Evolutionary conservation across 2,797 vertebrate species (phyloP), one percentile per base, ranked within the genome.

Genomic region (Periparus ater): DNA sequence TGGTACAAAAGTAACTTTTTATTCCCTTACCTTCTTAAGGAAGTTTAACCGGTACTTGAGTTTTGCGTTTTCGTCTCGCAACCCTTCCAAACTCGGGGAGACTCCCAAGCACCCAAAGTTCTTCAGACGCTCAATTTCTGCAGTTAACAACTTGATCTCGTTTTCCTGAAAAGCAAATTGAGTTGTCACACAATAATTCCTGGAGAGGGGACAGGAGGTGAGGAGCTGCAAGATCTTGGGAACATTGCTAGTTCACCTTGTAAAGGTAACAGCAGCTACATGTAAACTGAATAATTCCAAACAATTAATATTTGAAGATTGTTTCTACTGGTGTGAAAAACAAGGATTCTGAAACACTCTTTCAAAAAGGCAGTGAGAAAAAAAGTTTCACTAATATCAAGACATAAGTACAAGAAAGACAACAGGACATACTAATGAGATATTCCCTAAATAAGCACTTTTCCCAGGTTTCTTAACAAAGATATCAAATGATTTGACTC

Each of bases 41-140:
- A 99, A 97, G 94, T 99, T 99, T 67, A 99, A 87, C 6, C 99
- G 98, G 80, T 99, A 99, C 51, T 99, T 99, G 16, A 99, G 98
- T 68, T 97, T 98, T 55, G 98, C 18, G 96, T 99, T 99, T 81
- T 99, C 99, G 88, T 99, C 99, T 57, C 95, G 94, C 89, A 99
- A 96, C 27, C 98, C 97, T 3, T 98, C 98, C 96, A 99, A 95
- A 34, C 92, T 97, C 0, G 98, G 85, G 20, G 98, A 98, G 2
- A 96, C 83, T 82, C 96, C 97, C 68, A 97, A 90, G 66, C 85
- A 97, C 36, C 97, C 96, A 3, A 97, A 97, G 80, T 98, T 98
- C 96, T 98, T 98, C 81, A 99, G 96, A n/a, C 27, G 94, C 80
- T 99, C 98, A 3, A 99, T 98, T 97, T 99, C 99, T 50, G 98